Percentiles rank a stretch among this genome's conserved stretches.
Evolutionary conservation across 2,797 vertebrate species (phyloP).

Genomic region (Euphonia xanthogaster): DNA sequence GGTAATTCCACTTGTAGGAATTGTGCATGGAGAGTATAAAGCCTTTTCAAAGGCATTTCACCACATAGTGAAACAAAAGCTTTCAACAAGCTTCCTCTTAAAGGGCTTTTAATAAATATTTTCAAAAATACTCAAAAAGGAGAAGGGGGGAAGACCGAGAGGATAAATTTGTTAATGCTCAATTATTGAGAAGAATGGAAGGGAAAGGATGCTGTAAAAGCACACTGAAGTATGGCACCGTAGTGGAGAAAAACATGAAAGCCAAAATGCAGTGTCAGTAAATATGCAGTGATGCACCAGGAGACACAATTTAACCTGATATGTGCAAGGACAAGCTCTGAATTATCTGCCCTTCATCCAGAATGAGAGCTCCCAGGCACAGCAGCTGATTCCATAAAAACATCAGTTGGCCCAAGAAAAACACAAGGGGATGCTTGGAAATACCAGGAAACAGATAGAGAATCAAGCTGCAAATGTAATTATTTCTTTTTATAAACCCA

Average conservation of each 20-base stretch:
- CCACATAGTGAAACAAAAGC: background rate
- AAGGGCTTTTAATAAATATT: background rate
- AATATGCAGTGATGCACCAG: background rate
- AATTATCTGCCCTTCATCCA: background rate
- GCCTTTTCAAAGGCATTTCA: slow-evolving; percentile 23
- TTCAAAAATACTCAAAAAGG: background rate
- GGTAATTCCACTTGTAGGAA: background rate
- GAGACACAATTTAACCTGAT: background rate
- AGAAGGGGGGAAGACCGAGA: background rate
- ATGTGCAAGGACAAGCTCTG: background rate
- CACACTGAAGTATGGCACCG: background rate
- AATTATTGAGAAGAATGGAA: background rate
- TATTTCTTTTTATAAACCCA: background rate
- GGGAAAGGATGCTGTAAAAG: background rate
- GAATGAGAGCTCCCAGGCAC: background rate
- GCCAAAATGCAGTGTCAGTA: background rate
- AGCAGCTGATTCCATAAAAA: background rate
- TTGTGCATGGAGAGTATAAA: background rate
- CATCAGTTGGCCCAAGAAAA: background rate
- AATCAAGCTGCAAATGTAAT: background rate
- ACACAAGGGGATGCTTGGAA: background rate
- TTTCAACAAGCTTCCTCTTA: background rate
- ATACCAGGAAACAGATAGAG: background rate
- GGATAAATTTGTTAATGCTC: background rate
- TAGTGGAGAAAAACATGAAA: background rate